Base-by-base conservation (phyloP, 2,113 vertebrate species). In the Lontra canadensis region DNA sequence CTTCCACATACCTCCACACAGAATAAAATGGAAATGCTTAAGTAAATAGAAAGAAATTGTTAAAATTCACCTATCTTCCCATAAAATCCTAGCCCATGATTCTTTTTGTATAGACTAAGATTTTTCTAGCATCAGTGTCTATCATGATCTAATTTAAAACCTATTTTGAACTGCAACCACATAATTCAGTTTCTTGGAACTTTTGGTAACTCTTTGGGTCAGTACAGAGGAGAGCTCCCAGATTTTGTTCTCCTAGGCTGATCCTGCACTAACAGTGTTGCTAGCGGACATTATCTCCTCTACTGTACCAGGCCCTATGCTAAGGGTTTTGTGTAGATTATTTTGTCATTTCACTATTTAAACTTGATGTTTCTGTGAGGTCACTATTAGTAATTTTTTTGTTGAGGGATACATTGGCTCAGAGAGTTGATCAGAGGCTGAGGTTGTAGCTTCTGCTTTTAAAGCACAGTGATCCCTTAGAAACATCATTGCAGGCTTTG, bases 21-120 rank as follows among this genome's bases (percentile, higher is more conserved):
- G 85, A 98, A 95, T 90, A 88, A 95, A 97, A 79, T 71, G 79
- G 73, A 92, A 86, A 86, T 29, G 4, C 10, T 49, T 79, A 61
- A 63, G 63, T 74, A 84, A 94, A 61, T n/a, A 88, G 59, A 84
- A 88, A 74, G 7, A 13, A 59, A 94, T 67, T 94, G 67, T n/a
- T 65, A 95, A 92, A 29, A 96, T 95, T 81, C 76, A 93, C 55
- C 93, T 96, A 65, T 14, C 7, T 88, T 78, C n/a, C 42, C 36
- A 88, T 25, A 17, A 44, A 88, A 71, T 65, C 47, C 17, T 90
- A 20, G 7, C 29, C 49, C 26, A 67, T 57, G 7, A 39, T 71
- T 34, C 10, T 80, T 80, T 95, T 87, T 82, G 31, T 39, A 34
- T 1, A 71, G 36, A 87, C 52, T 20, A 84, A 47, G 20, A 90